Percentiles rank a stretch among this genome's conserved stretches.
phyloP scores from a whole-genome alignment of 2,888 invertebrate genomes.

The Caenorhabditis afra region DNA sequence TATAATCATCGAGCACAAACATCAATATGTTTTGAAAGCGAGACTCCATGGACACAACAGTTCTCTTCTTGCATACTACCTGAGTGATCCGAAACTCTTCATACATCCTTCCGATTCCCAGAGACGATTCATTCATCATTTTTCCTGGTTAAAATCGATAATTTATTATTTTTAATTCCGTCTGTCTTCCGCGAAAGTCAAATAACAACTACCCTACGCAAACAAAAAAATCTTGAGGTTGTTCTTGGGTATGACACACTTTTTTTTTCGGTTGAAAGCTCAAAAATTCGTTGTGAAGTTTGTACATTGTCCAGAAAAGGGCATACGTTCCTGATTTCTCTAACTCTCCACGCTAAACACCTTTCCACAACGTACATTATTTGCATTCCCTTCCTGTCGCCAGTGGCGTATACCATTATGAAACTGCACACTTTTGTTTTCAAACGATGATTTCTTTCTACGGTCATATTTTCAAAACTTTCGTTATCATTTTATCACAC shows the following conservation, averaged over 20 bases:
- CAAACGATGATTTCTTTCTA: background rate
- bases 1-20: no score
- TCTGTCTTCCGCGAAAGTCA: slow-evolving; percentile 44
- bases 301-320: slow-evolving; percentile 4
- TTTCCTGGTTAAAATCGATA: slow-evolving; percentile 27
- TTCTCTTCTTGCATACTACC: slow-evolving; percentile 21
- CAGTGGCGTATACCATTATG: slow-evolving; percentile 34
- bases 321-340: slow-evolving; percentile 29
- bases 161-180: slow-evolving; percentile 21
- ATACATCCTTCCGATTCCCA: slow-evolving; percentile 51
- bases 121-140: slow-evolving; percentile 15
- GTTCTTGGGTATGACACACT: slow-evolving; percentile 13
- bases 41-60: background rate
- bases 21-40: background rate
- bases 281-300: background rate
- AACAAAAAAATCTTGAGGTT: slow-evolving; percentile 42
- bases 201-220: slow-evolving; percentile 34
- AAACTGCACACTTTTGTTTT: slow-evolving; percentile 34
- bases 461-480: no score
- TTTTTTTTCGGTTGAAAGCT: slow-evolving; percentile 5
- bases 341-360: slow-evolving; percentile 40
- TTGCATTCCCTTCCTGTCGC: slow-evolving; percentile 41
- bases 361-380: slow-evolving; percentile 40
- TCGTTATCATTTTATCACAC: background rate
- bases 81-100: slow-evolving; percentile 58